Evolutionary conservation across 92 coral and sea anemone species (phyloP).

Genomic region (Porites cylindrica): DNA sequence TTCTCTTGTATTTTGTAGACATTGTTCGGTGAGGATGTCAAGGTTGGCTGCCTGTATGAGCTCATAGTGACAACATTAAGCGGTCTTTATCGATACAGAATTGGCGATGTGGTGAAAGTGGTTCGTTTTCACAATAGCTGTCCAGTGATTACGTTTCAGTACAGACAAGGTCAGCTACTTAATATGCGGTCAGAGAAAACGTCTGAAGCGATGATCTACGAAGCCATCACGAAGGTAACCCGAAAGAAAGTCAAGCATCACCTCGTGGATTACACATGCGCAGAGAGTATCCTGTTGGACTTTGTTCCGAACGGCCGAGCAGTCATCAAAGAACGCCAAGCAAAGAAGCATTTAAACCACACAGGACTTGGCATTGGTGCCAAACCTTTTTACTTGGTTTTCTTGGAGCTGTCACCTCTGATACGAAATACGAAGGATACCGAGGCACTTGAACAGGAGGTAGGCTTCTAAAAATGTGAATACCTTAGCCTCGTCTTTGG

Average conservation of each 20-base stretch:
- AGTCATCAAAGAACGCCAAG: background rate
- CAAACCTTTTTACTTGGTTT: conserved; percentile 45
- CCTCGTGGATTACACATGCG: conserved; percentile 65
- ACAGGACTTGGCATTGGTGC: background rate
- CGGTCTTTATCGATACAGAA: conserved; percentile 65
- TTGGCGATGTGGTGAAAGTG: conserved; percentile 63
- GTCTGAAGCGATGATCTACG: conserved; percentile 56
- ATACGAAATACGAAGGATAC: background rate
- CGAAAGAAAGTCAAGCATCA: conserved; percentile 21
- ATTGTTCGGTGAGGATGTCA: conserved; percentile 53
- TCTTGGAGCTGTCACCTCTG: conserved; percentile 23
- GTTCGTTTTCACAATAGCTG: conserved; percentile 52
- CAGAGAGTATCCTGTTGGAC: conserved; percentile 56
- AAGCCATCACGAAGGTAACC: conserved; percentile 48
- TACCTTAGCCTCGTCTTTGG: too few species aligned
- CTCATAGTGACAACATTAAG: conserved; percentile 58
- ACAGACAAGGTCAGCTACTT: conserved; percentile 61
- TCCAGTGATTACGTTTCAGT: conserved; percentile 63
- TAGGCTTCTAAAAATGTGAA: background rate
- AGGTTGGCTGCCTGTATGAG: conserved; percentile 41
- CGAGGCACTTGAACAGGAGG: conserved; percentile 24
- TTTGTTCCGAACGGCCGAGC: conserved; percentile 1
- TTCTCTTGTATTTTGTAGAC: conserved; percentile 27
- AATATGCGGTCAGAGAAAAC: conserved; percentile 68
- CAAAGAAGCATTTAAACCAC: background rate